Base-by-base conservation (phyloP, 2,888 invertebrate genomes). In the Tetranychus truncatus region DNA sequence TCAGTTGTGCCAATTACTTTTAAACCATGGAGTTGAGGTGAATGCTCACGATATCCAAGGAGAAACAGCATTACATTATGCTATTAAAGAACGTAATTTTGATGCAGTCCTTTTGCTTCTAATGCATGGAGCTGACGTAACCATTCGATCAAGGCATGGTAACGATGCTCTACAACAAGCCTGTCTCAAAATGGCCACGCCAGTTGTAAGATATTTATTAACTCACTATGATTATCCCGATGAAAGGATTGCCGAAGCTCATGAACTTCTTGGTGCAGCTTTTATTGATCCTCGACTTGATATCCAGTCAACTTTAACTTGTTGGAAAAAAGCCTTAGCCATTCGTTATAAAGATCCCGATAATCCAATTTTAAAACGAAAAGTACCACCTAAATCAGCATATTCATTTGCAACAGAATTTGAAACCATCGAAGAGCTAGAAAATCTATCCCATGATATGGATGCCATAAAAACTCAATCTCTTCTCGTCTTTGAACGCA, bases 31-130 rank as follows among this genome's bases (percentile, higher is more conserved):
- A 73, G 93, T 91, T 4, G 86, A 88, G 80, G 90, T 92, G 6
- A 91, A 94, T 85, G 91, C 92, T 66, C 87, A 87, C 76, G 94
- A 95, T 84, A 89, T 91, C 81, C 92, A 93, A 83, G 89, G 88
- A 80, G 93, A 93, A 85, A 91, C 93, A 77, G 93, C 93, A 75
- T 86, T 94, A 80, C 94, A 94, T 85, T 94, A 95, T 85, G 92
- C 94, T n/a, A 90, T 93, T 80, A 82, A 84, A 77, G 86, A 86
- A 80, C 85, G 85, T 76, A 81, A 90, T 80, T 85, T 90, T 80
- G 92, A 92, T 83, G 91, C 92, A 5, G 91, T 91, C 72, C 89
- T 89, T 80, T 84, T 93, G 78, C 84, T 95, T 77, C 84, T 95
- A 77, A 87, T 88, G 77, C 86, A 89, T 83, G 90, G 90, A 77